Percentiles rank a stretch among this genome's conserved stretches.
These are phyloP conservation scores for Rhagonycha fulva DNA, from an alignment of 2,888 invertebrate species.

Conservation along the genomic window DNA sequence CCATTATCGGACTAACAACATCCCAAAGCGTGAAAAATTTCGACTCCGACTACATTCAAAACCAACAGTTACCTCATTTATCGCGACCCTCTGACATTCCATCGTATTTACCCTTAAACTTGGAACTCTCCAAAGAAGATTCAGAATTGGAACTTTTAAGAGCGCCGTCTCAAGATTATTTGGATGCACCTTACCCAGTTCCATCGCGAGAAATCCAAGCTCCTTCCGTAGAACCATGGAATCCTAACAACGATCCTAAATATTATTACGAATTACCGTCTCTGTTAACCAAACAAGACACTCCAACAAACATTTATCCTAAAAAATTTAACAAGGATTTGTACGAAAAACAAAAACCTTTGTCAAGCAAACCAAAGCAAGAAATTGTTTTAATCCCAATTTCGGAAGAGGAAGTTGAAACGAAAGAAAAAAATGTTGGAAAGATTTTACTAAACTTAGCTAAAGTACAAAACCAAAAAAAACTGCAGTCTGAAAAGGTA, in stretches of 20 bases:
- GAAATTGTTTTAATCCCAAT: constrained; percentile 55
- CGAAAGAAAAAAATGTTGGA: constrained; percentile 47
- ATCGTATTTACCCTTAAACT: constrained; percentile 37
- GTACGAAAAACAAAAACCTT: constrained; percentile 50
- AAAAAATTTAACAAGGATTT: constrained; percentile 62
- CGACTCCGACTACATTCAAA: constrained; percentile 4
- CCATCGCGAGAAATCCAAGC: constrained; percentile 57
- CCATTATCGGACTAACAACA: constrained; percentile 13
- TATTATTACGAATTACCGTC: constrained; percentile 52
- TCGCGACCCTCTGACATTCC: constrained; percentile 20
- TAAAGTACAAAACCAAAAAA: constrained; percentile 60
- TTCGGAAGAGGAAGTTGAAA: constrained; percentile 50
- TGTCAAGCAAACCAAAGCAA: constrained; percentile 52
- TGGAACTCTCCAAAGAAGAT: constrained; percentile 46
- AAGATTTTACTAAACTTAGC: constrained; percentile 54
- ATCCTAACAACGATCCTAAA: constrained; percentile 51
- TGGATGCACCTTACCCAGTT: constrained; percentile 41
- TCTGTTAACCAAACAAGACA: constrained; percentile 48
- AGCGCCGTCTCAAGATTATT: constrained; percentile 39
- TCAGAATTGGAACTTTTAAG: constrained; percentile 35
- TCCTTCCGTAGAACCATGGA: constrained; percentile 53
- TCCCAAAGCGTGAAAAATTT: constrained; percentile 20
- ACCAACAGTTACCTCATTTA: not conserved
- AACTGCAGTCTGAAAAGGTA: constrained; percentile 53
- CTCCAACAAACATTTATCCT: constrained; percentile 62